Evolutionary conservation across 2,888 invertebrate genomes (phyloP).

Genomic region (Chrysolina americana): DNA sequence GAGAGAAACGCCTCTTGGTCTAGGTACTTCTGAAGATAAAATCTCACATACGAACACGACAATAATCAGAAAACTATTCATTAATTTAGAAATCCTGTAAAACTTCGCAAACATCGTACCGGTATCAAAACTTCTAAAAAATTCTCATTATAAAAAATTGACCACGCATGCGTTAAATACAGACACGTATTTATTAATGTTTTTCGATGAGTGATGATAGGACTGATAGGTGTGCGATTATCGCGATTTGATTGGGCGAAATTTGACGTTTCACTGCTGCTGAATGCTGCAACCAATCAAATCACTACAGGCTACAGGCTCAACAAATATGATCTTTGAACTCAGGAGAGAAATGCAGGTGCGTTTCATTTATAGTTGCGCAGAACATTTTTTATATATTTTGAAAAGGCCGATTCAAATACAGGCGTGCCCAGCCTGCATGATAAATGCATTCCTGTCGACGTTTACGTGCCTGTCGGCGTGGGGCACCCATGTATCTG

Average conservation of each 20-base stretch:
- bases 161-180: slow-evolving; percentile 36
- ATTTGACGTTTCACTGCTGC: neutral
- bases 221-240: neutral
- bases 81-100: slow-evolving; percentile 34
- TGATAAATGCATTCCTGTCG: too few relatives aligned
- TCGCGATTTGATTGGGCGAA: neutral
- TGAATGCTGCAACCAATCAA: neutral
- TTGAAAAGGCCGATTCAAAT: too few relatives aligned
- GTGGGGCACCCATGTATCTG: too few relatives aligned
- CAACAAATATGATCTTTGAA: neutral
- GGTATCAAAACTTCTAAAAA: slow-evolving; percentile 28
- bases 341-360: too few relatives aligned
- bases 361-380: too few relatives aligned
- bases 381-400: too few relatives aligned
- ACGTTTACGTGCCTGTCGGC: too few relatives aligned
- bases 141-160: slow-evolving; percentile 5
- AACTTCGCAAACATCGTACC: slow-evolving; percentile 42
- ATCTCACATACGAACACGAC: slow-evolving; percentile 57
- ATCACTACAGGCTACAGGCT: neutral
- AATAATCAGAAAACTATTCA: slow-evolving; percentile 47
- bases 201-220: too few relatives aligned
- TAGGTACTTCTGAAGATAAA: slow-evolving; percentile 74
- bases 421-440: too few relatives aligned
- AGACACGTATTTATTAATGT: slow-evolving; percentile 19
- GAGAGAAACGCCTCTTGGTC: slow-evolving; percentile 82